phyloP scores from a whole-genome alignment of 2,888 invertebrate species.

The Monochamus alternatus region DNA sequence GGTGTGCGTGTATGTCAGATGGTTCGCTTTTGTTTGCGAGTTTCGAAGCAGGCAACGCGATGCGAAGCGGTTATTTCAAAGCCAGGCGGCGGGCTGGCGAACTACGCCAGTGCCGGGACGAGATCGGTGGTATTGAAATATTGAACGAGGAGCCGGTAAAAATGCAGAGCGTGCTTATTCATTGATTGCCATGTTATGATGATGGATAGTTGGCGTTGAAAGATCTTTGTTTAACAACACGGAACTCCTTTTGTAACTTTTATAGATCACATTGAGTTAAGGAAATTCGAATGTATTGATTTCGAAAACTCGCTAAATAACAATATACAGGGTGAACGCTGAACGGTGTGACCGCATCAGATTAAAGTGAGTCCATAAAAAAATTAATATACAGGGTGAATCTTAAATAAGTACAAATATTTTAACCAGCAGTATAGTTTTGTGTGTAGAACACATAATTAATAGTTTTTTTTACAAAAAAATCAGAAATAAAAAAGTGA shows the following conservation, averaged over 20 bases:
- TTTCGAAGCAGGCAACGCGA: slow-evolving; percentile 5
- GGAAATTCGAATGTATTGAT: too few relatives aligned
- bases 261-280: background rate
- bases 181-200: slow-evolving; percentile 16
- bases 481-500: too few relatives aligned
- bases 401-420: too few relatives aligned
- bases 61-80: background rate
- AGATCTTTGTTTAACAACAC: background rate
- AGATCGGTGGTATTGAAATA: slow-evolving; percentile 38
- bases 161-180: slow-evolving; percentile 10
- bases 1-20: background rate
- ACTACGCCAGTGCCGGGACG: slow-evolving; percentile 12
- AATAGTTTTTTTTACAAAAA: too few relatives aligned
- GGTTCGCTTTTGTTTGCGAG: background rate
- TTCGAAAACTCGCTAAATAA: too few relatives aligned
- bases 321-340: too few relatives aligned
- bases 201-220: background rate
- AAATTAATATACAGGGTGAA: too few relatives aligned
- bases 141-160: slow-evolving; percentile 16
- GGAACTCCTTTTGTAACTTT: background rate
- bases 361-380: too few relatives aligned
- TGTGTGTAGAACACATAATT: too few relatives aligned
- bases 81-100: slow-evolving; percentile 25
- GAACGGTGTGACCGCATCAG: too few relatives aligned
- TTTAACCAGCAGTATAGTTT: too few relatives aligned